A percentile compares a stretch with the other conserved stretches of the same genome.
These are phyloP conservation scores for Chinchilla lanigera DNA, from an alignment of 2,113 vertebrate species.

Conservation along the genomic window DNA sequence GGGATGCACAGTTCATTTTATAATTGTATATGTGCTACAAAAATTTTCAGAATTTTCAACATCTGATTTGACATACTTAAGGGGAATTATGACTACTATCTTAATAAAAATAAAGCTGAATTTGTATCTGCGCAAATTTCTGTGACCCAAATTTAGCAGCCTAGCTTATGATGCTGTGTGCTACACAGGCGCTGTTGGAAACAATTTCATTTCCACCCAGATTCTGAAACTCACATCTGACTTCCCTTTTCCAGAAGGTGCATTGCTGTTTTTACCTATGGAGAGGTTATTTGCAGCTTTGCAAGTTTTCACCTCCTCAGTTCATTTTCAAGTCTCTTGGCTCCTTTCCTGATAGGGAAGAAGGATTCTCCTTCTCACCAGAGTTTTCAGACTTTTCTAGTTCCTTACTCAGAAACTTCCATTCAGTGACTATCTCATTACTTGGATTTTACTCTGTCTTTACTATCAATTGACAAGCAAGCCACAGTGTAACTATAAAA, in stretches of 20 bases:
- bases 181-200: background rate
- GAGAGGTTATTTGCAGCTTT: background rate
- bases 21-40: constrained; percentile 42
- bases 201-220: background rate
- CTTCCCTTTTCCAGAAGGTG: background rate
- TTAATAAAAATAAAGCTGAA: background rate
- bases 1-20: background rate
- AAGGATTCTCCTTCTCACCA: background rate
- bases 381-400: background rate
- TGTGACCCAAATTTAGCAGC: background rate
- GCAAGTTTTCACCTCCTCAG: background rate
- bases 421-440: background rate
- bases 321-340: background rate
- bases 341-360: background rate
- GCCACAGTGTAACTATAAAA: background rate
- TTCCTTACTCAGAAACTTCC: background rate
- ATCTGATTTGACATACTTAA: background rate
- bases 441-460: background rate
- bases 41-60: background rate
- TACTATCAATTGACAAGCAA: background rate
- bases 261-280: background rate
- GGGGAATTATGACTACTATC: background rate
- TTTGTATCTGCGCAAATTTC: background rate
- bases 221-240: background rate
- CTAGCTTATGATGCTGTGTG: background rate